These are phyloP conservation scores for Notolepis coatsorum DNA, from an alignment of 2,797 vertebrate species.

Conservation along the genomic window DNA sequence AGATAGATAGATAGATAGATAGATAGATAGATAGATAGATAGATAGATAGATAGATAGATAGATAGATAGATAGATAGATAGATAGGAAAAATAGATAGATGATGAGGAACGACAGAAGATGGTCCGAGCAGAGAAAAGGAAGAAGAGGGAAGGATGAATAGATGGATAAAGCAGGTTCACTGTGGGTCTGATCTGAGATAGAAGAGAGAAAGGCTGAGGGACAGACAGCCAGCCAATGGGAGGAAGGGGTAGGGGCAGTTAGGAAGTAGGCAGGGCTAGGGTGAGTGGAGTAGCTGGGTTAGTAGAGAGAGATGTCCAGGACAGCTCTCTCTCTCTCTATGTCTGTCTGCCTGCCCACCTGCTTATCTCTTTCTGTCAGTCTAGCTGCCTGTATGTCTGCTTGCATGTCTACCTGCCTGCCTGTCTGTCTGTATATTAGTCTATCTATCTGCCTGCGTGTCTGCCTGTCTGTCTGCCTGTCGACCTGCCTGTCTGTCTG, in stretches of 20 bases:
- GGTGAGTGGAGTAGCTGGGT: constrained; percentile 50
- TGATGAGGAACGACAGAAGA: too few species aligned
- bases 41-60: constrained; percentile 91
- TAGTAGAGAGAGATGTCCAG: constrained; percentile 48
- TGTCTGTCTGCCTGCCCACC: constrained; percentile 45
- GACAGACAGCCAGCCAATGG: too few species aligned
- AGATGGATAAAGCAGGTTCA: constrained; percentile 64
- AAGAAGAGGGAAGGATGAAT: constrained; percentile 62
- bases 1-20: constrained; percentile 90
- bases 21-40: constrained; percentile 89
- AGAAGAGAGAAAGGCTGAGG: too few species aligned
- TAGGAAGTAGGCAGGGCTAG: background rate
- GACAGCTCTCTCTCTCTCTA: constrained; percentile 59
- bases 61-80: constrained; percentile 90
- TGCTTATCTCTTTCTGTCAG: background rate
- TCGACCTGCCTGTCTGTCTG: background rate
- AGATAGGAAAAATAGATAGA: constrained; percentile 95
- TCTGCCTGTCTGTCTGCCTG: background rate
- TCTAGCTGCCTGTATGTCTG: background rate
- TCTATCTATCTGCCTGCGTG: background rate
- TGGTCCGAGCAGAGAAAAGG: constrained; percentile 89
- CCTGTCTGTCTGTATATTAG: background rate
- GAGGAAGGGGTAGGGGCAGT: constrained; percentile 25
- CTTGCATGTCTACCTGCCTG: background rate
- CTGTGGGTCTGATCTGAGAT: too few species aligned